phyloP scores from a whole-genome alignment of 2,888 invertebrate genomes.

The Lumbricus terrestris region DNA sequence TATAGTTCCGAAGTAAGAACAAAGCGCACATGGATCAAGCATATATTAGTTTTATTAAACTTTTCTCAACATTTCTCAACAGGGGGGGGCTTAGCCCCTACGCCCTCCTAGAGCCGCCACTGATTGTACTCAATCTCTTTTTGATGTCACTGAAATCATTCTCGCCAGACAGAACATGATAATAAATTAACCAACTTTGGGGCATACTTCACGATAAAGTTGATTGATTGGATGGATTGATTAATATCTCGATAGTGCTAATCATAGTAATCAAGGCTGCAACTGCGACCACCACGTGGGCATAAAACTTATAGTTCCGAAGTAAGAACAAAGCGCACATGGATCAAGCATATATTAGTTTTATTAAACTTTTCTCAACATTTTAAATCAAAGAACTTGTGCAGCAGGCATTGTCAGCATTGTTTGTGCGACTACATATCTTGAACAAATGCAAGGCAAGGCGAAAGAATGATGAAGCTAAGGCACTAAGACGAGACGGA shows the following conservation, averaged over 20 bases:
- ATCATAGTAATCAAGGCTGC: not conserved
- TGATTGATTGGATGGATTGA: too few species aligned
- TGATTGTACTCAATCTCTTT: too few species aligned
- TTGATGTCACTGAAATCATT: too few species aligned
- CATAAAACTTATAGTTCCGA: not conserved
- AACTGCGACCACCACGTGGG: not conserved
- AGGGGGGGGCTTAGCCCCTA: too few species aligned
- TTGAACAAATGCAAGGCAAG: not conserved
- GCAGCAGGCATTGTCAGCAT: not conserved
- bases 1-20: not conserved
- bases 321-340: not conserved
- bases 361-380: not conserved
- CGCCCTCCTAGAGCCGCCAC: too few species aligned
- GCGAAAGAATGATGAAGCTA: not conserved
- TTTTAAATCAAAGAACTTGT: constrained; percentile 5
- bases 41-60: constrained; percentile 6
- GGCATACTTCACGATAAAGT: too few species aligned
- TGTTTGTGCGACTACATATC: not conserved
- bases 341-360: not conserved
- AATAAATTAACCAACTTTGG: too few species aligned
- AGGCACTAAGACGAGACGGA: constrained; percentile 5
- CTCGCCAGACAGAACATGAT: too few species aligned
- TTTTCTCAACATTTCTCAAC: not conserved
- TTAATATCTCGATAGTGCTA: not conserved
- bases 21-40: not conserved